phyloP scores from a whole-genome alignment of 2,113 vertebrate genomes.

The Athene cunicularia region DNA sequence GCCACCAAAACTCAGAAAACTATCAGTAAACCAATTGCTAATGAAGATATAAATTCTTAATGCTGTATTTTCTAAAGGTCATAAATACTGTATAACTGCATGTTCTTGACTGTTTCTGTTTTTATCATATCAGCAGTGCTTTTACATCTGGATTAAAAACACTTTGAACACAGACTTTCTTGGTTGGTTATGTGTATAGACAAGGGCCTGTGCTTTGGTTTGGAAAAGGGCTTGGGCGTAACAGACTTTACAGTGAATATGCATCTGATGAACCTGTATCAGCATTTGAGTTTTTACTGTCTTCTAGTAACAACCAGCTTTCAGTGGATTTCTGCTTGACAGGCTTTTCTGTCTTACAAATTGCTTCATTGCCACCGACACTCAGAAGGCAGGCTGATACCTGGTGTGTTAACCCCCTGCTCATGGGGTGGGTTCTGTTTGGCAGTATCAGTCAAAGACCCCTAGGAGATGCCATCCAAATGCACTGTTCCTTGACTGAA shows the following conservation, averaged over 20 bases:
- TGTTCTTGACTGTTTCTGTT: background rate
- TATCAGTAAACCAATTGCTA: background rate
- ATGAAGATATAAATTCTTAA: background rate
- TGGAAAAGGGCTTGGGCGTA: background rate
- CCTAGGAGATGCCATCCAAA: background rate
- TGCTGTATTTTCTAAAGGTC: background rate
- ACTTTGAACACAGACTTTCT: background rate
- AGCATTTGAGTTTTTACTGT: background rate
- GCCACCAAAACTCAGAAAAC: background rate
- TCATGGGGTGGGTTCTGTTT: background rate
- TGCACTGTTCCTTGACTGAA: background rate
- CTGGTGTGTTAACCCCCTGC: too few species aligned
- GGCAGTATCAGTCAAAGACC: too few species aligned
- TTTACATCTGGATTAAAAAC: background rate
- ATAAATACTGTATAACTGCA: background rate
- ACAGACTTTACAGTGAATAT: background rate
- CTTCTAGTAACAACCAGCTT: background rate
- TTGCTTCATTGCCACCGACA: background rate
- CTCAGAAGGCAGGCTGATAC: background rate
- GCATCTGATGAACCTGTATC: background rate
- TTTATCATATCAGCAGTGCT: background rate
- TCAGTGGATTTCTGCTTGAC: background rate
- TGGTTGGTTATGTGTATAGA: background rate
- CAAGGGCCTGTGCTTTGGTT: background rate
- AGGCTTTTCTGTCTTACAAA: background rate